These are phyloP conservation scores for Hylia prasina DNA, from an alignment of 2,113 vertebrate genomes.

Conservation along the genomic window DNA sequence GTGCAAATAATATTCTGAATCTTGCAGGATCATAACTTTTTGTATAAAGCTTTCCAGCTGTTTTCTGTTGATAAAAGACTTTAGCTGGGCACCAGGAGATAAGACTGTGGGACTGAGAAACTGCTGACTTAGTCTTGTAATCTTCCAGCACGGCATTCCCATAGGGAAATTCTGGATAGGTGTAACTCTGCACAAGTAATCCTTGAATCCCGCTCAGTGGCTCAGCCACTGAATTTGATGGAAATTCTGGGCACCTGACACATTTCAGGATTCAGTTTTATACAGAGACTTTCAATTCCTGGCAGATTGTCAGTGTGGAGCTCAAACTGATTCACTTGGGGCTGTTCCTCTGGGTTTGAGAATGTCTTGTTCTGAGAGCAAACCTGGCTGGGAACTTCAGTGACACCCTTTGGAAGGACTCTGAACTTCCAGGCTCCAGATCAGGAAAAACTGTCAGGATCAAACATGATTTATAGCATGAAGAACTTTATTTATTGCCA, in stretches of 20 bases:
- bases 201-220: background rate
- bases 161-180: background rate
- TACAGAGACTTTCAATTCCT: background rate
- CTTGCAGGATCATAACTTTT: conserved; percentile 40
- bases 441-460: background rate
- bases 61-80: conserved; percentile 45
- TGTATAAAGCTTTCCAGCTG: conserved; percentile 16
- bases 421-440: background rate
- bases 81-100: conserved; percentile 22
- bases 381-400: background rate
- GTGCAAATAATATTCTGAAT: conserved; percentile 9
- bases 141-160: background rate
- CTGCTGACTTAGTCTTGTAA: conserved; percentile 15
- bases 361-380: background rate
- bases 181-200: conserved; percentile 10
- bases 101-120: background rate
- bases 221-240: background rate
- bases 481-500: background rate
- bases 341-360: background rate
- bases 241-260: background rate
- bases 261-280: background rate
- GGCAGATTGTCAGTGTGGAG: background rate
- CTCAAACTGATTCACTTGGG: background rate
- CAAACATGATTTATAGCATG: background rate
- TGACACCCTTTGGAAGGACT: background rate